A percentile compares a stretch with the other conserved stretches of the same genome.
Evolutionary conservation across 2,797 vertebrate genomes (phyloP).

Genomic region (Zenarchopterus dispar): DNA sequence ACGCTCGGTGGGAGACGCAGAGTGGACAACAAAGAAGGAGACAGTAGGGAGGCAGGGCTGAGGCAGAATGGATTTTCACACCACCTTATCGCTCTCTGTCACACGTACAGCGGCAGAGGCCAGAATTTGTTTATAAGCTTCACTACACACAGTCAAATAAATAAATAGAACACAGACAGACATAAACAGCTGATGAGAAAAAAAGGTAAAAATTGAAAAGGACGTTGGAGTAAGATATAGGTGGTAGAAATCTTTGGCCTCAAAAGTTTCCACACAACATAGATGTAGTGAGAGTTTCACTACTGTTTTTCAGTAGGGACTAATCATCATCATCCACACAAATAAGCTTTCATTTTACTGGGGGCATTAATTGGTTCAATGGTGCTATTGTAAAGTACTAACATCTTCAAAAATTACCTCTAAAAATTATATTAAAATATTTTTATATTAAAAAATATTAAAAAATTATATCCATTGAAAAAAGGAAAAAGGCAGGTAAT

Average conservation of each 20-base stretch:
- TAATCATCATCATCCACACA: not conserved
- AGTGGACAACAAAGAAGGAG: conserved; percentile 23
- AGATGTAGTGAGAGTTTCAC: not conserved
- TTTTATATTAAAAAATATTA: no score
- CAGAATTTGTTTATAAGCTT: conserved; percentile 25
- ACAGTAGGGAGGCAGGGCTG: conserved; percentile 2
- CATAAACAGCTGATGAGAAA: conserved; percentile 6
- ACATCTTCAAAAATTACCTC: not conserved
- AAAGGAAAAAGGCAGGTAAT: not conserved
- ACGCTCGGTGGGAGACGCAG: conserved; percentile 34
- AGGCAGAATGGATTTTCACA: conserved; percentile 45
- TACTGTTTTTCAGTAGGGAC: not conserved
- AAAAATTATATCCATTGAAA: not conserved
- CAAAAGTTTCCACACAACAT: not conserved
- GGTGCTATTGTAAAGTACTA: not conserved
- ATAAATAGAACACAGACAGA: conserved; percentile 12
- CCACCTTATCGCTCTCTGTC: conserved; percentile 49
- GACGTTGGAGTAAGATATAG: not conserved
- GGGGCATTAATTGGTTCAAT: not conserved
- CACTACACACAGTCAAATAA: conserved; percentile 8
- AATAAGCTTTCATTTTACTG: not conserved
- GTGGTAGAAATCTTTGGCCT: not conserved
- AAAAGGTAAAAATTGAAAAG: not conserved
- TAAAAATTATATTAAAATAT: conserved; percentile 3
- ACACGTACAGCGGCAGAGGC: conserved; percentile 30